Conservation (phyloP, 2,797 vertebrate species). For the Myotis findleyi region DNA sequence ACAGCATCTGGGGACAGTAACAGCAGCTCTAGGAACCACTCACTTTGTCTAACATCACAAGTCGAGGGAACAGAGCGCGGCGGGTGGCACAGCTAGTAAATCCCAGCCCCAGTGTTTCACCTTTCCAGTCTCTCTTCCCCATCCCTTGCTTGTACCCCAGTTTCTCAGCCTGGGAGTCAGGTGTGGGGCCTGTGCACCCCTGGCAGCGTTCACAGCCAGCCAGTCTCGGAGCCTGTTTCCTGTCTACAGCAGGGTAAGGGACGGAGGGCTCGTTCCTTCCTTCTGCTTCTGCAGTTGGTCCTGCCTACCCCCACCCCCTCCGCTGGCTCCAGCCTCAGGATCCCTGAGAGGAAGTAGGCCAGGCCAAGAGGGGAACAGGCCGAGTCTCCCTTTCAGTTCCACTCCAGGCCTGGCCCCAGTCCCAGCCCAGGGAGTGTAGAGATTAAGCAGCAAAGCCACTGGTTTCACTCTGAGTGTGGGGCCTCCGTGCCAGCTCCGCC, state of each 20-base stretch:
- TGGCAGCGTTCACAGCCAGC: not conserved
- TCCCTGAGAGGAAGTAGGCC: not conserved
- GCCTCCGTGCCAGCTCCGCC: not conserved
- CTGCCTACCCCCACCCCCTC: not conserved
- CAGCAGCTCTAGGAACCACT: not conserved
- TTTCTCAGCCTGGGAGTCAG: not conserved
- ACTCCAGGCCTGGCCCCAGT: not conserved
- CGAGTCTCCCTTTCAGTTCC: slow-evolving; percentile 46
- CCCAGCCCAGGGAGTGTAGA: not conserved
- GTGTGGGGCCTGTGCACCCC: not conserved
- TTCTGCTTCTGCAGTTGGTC: not conserved
- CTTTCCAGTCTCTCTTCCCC: not conserved
- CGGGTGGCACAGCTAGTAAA: too few species aligned
- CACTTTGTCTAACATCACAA: too few species aligned
- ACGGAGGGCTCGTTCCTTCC: not conserved
- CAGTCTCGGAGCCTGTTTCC: not conserved
- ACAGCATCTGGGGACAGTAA: not conserved
- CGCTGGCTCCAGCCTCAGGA: not conserved
- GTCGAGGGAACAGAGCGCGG: too few species aligned
- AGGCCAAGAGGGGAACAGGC: slow-evolving; percentile 2
- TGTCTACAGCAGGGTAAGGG: not conserved
- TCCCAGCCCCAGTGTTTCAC: too few species aligned
- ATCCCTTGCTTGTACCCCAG: not conserved
- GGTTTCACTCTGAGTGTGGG: slow-evolving; percentile 49
- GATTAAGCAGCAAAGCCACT: slow-evolving; percentile 22